Evolutionary conservation across 2,797 vertebrate genomes (phyloP).

Genomic region (Simalia tracyae): DNA sequence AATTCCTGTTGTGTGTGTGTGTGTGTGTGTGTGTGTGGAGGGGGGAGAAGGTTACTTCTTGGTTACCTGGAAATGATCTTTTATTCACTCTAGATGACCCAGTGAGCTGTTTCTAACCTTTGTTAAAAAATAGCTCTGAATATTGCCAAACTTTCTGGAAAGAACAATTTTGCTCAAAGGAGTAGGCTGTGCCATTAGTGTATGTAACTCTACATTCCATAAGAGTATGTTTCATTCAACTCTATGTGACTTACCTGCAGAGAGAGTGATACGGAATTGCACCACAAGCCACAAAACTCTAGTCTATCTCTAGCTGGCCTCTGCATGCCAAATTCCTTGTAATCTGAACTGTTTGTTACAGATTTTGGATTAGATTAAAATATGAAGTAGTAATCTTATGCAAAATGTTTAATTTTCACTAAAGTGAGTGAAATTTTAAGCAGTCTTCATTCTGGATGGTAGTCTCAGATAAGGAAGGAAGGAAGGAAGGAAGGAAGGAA

Average conservation of each 20-base stretch:
- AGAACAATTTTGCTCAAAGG: background rate
- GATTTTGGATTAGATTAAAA: background rate
- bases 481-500: too few species aligned
- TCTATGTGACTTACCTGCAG: background rate
- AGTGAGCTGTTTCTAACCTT: background rate
- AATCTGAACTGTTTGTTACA: background rate
- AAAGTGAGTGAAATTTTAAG: background rate
- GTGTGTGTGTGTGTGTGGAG: too few species aligned
- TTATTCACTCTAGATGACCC: background rate
- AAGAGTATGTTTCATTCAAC: background rate
- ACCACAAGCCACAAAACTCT: background rate
- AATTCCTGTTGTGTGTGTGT: background rate
- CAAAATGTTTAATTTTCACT: background rate
- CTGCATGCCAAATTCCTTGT: background rate
- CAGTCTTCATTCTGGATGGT: background rate
- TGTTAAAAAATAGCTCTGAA: background rate
- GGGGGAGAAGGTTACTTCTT: background rate
- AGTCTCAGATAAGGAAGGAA: background rate
- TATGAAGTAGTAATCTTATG: background rate
- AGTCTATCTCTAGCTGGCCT: background rate
- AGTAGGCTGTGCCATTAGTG: background rate
- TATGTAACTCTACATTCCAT: background rate
- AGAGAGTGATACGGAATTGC: background rate
- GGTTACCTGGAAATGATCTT: background rate
- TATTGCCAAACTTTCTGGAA: background rate